These are phyloP conservation scores for Aptenodytes patagonicus DNA, from an alignment of 2,113 vertebrate species.

Conservation along the genomic window DNA sequence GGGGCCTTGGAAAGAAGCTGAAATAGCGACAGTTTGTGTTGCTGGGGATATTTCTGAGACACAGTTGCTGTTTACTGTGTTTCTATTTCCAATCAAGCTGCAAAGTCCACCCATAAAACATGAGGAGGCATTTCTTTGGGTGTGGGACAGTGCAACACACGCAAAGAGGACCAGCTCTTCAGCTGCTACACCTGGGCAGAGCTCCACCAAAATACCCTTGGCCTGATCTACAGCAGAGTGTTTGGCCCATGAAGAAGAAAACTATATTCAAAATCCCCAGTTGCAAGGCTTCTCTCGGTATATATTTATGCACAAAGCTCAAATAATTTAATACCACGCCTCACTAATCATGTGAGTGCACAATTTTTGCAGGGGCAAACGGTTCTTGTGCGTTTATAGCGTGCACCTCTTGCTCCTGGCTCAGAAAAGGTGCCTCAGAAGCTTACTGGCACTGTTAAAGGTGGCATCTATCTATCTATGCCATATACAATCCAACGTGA, in stretches of 20 bases:
- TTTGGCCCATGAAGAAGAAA: not conserved
- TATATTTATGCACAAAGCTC: constrained; percentile 51
- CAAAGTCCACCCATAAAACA: constrained; percentile 45
- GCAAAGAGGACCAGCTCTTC: not conserved
- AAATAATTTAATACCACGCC: constrained; percentile 53
- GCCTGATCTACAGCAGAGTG: not conserved
- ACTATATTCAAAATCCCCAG: not conserved
- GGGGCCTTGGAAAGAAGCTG: constrained; percentile 31
- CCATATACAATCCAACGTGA: not conserved
- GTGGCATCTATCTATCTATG: not conserved
- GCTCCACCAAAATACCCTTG: not conserved
- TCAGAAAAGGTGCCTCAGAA: constrained; percentile 6
- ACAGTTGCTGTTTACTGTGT: constrained; percentile 40
- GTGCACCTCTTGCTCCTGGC: not conserved
- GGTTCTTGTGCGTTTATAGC: not conserved
- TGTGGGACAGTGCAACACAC: not conserved
- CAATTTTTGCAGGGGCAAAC: constrained; percentile 39
- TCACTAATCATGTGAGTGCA: constrained; percentile 47
- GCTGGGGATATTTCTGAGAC: constrained; percentile 51
- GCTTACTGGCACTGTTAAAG: not conserved
- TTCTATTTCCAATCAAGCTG: constrained; percentile 47
- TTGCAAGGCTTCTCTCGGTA: not conserved
- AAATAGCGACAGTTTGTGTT: constrained; percentile 42
- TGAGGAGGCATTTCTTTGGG: constrained; percentile 20
- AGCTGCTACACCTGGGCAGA: not conserved